Conservation (phyloP, 2,113 vertebrate genomes). For the Antechinus stuartii region DNA sequence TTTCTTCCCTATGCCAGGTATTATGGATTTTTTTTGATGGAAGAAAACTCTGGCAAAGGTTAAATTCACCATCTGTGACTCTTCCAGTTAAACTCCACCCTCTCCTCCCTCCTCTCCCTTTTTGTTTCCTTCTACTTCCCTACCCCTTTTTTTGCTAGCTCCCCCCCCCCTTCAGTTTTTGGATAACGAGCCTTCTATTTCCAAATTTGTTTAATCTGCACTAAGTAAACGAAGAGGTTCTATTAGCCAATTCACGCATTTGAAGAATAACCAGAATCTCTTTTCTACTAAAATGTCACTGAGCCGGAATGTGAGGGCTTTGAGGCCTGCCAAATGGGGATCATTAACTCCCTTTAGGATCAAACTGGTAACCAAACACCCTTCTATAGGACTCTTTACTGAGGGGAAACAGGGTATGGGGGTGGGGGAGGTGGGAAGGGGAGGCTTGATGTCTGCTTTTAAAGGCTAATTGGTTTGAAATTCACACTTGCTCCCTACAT, state of each 20-base stretch:
- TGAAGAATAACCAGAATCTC: neutral
- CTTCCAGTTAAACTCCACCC: conserved; percentile 4
- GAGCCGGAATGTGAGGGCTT: conserved; percentile 46
- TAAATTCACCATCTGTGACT: neutral
- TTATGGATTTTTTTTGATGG: neutral
- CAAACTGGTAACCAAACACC: conserved; percentile 62
- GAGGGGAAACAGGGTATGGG: neutral
- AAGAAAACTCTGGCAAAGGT: conserved; percentile 13
- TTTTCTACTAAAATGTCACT: conserved; percentile 48
- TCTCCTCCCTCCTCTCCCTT: neutral
- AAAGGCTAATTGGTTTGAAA: conserved; percentile 15
- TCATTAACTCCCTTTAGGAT: conserved; percentile 57
- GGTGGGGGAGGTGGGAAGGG: no score
- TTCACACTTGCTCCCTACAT: neutral
- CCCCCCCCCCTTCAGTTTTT: neutral
- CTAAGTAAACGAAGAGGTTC: conserved; percentile 51
- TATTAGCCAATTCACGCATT: conserved; percentile 29
- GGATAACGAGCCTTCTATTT: conserved; percentile 49
- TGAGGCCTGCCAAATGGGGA: conserved; percentile 58
- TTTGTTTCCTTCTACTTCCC: neutral
- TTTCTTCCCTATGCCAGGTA: neutral
- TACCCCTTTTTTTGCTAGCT: neutral
- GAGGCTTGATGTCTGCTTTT: neutral
- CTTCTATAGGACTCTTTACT: conserved; percentile 33
- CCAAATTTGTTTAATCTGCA: conserved; percentile 32